phyloP scores from a whole-genome alignment of 2,888 invertebrate species.

The Meghimatium bilineatum region DNA sequence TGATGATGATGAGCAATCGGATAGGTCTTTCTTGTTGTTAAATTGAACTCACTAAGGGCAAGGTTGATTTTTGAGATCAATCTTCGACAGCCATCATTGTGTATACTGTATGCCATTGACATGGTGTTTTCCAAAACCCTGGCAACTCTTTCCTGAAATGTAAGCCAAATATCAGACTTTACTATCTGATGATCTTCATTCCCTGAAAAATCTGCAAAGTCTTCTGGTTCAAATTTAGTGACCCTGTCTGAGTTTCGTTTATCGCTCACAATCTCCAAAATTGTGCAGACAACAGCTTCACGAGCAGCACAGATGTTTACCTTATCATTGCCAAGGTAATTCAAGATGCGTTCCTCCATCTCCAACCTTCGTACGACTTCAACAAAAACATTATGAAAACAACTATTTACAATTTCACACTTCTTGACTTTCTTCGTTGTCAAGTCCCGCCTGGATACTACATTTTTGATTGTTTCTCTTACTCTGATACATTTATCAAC shows the following conservation, averaged over 20 bases:
- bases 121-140: slow-evolving; percentile 1
- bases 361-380: slow-evolving; percentile 34
- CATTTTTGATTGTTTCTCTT: slow-evolving; percentile 45
- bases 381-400: slow-evolving; percentile 47
- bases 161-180: slow-evolving; percentile 38
- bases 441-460: slow-evolving; percentile 12
- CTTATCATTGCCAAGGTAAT: slow-evolving; percentile 29
- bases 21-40: neutral
- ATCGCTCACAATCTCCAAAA: slow-evolving; percentile 29
- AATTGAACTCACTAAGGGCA: slow-evolving; percentile 40
- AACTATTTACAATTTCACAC: slow-evolving; percentile 13
- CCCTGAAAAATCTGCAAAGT: slow-evolving; percentile 35
- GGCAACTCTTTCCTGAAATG: slow-evolving; percentile 45
- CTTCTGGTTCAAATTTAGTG: slow-evolving; percentile 43
- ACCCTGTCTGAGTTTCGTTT: slow-evolving; percentile 32
- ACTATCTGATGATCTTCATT: neutral
- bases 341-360: slow-evolving; percentile 1
- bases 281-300: slow-evolving; percentile 33
- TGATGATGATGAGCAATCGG: neutral
- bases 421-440: slow-evolving; percentile 35
- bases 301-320: slow-evolving; percentile 43
- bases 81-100: slow-evolving; percentile 29
- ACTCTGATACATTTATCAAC: slow-evolving; percentile 26
- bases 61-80: slow-evolving; percentile 27
- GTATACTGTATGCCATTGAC: neutral